These are phyloP conservation scores for Cryptus viduatorius DNA, from an alignment of 2,888 invertebrate species.

Conservation along the genomic window DNA sequence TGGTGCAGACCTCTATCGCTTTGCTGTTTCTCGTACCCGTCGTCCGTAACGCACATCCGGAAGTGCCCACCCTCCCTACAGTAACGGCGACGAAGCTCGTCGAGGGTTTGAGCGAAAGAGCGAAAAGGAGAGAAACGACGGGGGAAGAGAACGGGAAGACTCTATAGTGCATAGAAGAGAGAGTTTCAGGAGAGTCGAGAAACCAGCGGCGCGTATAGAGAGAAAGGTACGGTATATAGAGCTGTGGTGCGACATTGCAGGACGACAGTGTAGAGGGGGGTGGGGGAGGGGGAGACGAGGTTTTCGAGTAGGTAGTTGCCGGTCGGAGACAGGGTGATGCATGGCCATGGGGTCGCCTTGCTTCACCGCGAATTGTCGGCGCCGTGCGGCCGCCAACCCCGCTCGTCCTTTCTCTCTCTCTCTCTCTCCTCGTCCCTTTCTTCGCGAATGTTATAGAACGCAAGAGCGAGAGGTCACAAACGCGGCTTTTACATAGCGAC, in stretches of 20 bases:
- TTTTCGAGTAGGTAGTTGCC: constrained; percentile 76
- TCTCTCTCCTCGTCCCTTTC: constrained; percentile 39
- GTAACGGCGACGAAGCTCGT: constrained; percentile 22
- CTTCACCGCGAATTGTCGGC: constrained; percentile 81
- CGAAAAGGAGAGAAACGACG: constrained; percentile 53
- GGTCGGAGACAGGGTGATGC: constrained; percentile 80
- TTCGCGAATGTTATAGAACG: constrained; percentile 38
- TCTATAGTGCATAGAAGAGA: constrained; percentile 49
- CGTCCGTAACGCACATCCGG: constrained; percentile 42
- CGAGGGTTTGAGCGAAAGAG: constrained; percentile 30
- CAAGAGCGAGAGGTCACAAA: constrained; percentile 24
- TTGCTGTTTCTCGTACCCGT: constrained; percentile 32
- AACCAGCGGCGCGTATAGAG: constrained; percentile 60
- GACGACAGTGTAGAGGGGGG: constrained; percentile 62
- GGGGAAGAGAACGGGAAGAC: constrained; percentile 45
- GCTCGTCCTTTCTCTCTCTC: constrained; percentile 13
- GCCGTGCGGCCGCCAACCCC: constrained; percentile 75
- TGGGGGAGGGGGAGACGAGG: constrained; percentile 56
- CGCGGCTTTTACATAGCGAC: constrained; percentile 14
- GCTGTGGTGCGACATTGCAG: constrained; percentile 60
- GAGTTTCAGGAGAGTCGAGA: constrained; percentile 58
- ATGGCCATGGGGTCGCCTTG: constrained; percentile 79
- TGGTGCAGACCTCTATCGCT: constrained; percentile 17
- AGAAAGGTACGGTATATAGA: constrained; percentile 38
- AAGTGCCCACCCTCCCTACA: constrained; percentile 11